Evolutionary conservation across 2,888 invertebrate species (phyloP).

Genomic region (Phania funesta): DNA sequence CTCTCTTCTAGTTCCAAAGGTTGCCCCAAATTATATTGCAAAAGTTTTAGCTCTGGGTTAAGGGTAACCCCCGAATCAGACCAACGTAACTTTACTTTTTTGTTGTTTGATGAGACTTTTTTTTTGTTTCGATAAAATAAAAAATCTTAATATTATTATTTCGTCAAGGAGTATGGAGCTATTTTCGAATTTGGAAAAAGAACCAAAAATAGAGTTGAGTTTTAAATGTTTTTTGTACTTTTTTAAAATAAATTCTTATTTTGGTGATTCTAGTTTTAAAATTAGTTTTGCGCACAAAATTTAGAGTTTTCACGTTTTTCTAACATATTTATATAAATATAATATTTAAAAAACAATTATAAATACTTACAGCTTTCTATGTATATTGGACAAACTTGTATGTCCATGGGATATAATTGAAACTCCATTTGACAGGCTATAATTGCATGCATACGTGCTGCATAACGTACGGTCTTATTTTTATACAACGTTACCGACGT

Average conservation of each 20-base stretch:
- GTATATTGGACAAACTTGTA: slow-evolving; percentile 90
- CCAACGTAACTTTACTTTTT: slow-evolving; percentile 89
- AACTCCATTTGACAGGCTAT: slow-evolving; percentile 94
- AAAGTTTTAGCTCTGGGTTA: slow-evolving; percentile 88
- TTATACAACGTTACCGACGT: slow-evolving; percentile 89
- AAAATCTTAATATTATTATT: neutral
- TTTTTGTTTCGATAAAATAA: neutral
- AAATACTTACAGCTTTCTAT: slow-evolving; percentile 90
- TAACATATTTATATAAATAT: neutral
- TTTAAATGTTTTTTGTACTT: too few relatives aligned
- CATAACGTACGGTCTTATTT: slow-evolving; percentile 90
- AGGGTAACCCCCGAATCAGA: slow-evolving; percentile 87
- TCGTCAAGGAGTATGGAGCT: too few relatives aligned
- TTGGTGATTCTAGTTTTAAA: too few relatives aligned
- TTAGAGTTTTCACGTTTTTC: neutral
- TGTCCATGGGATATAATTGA: slow-evolving; percentile 92
- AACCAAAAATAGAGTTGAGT: too few relatives aligned
- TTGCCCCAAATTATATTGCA: slow-evolving; percentile 89
- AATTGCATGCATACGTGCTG: slow-evolving; percentile 91
- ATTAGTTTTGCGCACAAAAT: neutral
- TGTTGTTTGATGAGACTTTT: slow-evolving; percentile 89
- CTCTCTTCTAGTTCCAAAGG: slow-evolving; percentile 87
- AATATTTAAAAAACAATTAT: neutral
- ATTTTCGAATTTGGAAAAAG: too few relatives aligned
- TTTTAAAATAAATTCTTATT: too few relatives aligned